phyloP scores from a whole-genome alignment of 2,797 vertebrate genomes.

The Ataeniobius toweri region DNA sequence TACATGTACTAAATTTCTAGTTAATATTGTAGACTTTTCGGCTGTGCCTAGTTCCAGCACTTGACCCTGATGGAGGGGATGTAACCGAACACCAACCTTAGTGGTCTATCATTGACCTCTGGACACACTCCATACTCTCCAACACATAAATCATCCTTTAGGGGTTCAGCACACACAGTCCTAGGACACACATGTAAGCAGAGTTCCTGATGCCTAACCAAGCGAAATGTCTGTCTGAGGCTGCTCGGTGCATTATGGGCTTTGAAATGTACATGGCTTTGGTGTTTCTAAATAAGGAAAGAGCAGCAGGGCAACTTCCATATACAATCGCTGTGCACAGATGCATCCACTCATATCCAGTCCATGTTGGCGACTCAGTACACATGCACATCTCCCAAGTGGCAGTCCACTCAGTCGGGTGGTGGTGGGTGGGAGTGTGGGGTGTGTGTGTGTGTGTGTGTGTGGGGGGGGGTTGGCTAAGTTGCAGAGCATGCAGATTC shows the following conservation, averaged over 20 bases:
- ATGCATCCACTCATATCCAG: constrained; percentile 43
- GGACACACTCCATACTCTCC: constrained; percentile 39
- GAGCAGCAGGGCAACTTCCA: constrained; percentile 31
- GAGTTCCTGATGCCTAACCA: constrained; percentile 46
- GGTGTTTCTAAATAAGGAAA: constrained; percentile 42
- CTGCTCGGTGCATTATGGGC: constrained; percentile 28
- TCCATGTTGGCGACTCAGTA: neutral
- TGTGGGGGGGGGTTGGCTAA: constrained; percentile 52
- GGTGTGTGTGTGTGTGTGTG: no score
- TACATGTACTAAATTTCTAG: neutral
- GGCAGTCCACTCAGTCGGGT: constrained; percentile 37
- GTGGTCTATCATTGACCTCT: constrained; percentile 62
- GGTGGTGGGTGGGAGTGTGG: constrained; percentile 41
- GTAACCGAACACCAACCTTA: constrained; percentile 62
- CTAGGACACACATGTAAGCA: constrained; percentile 10
- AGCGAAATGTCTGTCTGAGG: constrained; percentile 43
- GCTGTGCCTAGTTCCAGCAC: constrained; percentile 15
- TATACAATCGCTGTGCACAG: constrained; percentile 10
- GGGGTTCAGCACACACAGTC: constrained; percentile 25
- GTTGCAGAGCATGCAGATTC: constrained; percentile 73
- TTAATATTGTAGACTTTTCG: constrained; percentile 9
- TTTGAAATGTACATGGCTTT: constrained; percentile 8
- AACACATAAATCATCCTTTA: constrained; percentile 51
- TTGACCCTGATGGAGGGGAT: constrained; percentile 62
- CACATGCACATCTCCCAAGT: constrained; percentile 1